phyloP scores from a whole-genome alignment of 2,113 vertebrate genomes.

The Panthera uncia region DNA sequence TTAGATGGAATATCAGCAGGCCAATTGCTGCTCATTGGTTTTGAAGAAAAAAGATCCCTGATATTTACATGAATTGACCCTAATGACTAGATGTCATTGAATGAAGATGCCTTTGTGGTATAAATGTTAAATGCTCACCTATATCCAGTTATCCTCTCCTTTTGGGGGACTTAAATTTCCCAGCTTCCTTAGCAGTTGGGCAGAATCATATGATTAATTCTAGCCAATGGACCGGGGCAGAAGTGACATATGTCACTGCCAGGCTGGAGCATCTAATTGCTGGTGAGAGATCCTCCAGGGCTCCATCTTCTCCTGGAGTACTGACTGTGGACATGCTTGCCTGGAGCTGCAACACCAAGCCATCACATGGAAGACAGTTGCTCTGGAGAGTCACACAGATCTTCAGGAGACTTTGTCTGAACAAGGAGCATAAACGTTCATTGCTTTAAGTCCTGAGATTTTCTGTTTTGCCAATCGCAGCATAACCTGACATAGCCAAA shows the following conservation, averaged over 20 bases:
- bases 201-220: background rate
- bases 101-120: background rate
- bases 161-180: constrained; percentile 1
- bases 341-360: background rate
- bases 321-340: background rate
- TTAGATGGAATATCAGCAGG: background rate
- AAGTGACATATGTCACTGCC: background rate
- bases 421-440: background rate
- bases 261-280: background rate
- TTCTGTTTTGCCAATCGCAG: constrained; percentile 29
- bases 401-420: constrained; percentile 35
- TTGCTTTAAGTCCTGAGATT: constrained; percentile 40
- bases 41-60: constrained; percentile 3
- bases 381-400: background rate
- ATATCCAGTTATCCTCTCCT: background rate
- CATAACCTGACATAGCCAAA: background rate
- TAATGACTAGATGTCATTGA: background rate
- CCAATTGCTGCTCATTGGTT: background rate
- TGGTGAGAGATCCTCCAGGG: background rate
- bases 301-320: background rate
- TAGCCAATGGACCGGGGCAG: background rate
- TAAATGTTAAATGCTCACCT: background rate
- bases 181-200: background rate
- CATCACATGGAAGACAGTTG: background rate
- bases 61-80: background rate